Base-by-base conservation (phyloP, 1,140 invertebrate genomes). In the Linepithema humile region DNA sequence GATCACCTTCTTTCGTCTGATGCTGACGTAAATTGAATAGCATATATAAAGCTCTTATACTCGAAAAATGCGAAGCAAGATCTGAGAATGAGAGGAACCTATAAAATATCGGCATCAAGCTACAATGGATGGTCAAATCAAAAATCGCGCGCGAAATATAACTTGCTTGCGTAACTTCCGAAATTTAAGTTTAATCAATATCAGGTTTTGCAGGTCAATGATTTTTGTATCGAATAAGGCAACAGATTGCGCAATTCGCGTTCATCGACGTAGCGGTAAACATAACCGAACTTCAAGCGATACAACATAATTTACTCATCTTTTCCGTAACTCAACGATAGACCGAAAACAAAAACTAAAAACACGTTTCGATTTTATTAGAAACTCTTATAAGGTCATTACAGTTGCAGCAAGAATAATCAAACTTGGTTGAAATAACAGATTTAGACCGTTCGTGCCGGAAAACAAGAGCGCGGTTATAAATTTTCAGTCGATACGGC, bases 401-500 rank as follows among this genome's bases (percentile, higher is more conserved):
- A 43, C 0, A 40, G 32, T 45, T 45, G 15, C 10, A 45, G 3
- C 43, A 45, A 45, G 6, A 78, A n/a, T 2, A 32, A 43, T 38
- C 15, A 40, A 53, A 32, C 48, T 43, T 69, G 2, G 10, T 53
- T 0, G 6, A 55, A 78, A 69, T 32, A 38, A 40, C 17, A 53
- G 3, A 17, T 20, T 23, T 20, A 26, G 69, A 43, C 53, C 26
- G 32, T 67, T 53, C 10, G 32, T 26, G 10, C 20, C 50, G 35
- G 38, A 55, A 78, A 55, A 55, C 32, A 50, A 67, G 17, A 23
- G 17, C 35, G 48, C 5, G n/a, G n/a, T 43, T 70, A 69, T 50
- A 35, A 80, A 80, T 80, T 78, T 55, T 69, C 38, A 70, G 48
- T 23, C 64, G 75, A 80, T 69, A 43, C 7, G 23, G 3, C 35